Evolutionary conservation across 2,888 invertebrate species (phyloP).

Genomic region (Dasypolia templi): DNA sequence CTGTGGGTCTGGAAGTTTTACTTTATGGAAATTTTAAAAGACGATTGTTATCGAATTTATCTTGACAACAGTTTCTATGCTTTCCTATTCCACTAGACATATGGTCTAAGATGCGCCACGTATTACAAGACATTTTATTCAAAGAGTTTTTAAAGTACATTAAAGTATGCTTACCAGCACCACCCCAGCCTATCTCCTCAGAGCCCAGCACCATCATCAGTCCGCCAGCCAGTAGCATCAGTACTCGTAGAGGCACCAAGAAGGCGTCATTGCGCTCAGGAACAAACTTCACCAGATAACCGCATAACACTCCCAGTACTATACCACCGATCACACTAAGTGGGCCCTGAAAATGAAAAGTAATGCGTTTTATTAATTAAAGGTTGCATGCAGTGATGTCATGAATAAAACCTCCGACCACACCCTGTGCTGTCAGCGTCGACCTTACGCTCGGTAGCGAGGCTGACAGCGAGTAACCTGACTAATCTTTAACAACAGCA

Average conservation of each 20-base stretch:
- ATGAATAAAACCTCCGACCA: neutral
- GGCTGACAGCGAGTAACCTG: neutral
- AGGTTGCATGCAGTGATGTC: neutral
- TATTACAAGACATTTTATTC: neutral
- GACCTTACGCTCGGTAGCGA: neutral
- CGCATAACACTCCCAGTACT: constrained; percentile 95
- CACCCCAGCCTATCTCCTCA: constrained; percentile 93
- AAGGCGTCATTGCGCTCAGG: constrained; percentile 96
- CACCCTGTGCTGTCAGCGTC: neutral
- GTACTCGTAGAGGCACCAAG: constrained; percentile 94
- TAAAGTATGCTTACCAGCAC: constrained; percentile 85
- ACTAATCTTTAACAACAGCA: neutral
- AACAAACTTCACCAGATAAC: constrained; percentile 94
- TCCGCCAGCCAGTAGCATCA: constrained; percentile 95
- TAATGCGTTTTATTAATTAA: neutral
- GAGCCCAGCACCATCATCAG: constrained; percentile 96
- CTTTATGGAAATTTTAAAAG: neutral
- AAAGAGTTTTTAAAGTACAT: neutral
- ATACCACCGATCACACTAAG: constrained; percentile 95
- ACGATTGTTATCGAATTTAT: neutral
- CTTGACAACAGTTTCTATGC: neutral
- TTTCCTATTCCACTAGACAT: neutral
- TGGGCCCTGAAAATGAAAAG: constrained; percentile 91
- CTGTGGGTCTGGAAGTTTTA: constrained; percentile 12
- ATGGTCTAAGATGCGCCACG: neutral